Evolutionary conservation across 2,888 invertebrate species (phyloP), one percentile per base, ranked within the genome.

Genomic region (Pyrrhia umbra): DNA sequence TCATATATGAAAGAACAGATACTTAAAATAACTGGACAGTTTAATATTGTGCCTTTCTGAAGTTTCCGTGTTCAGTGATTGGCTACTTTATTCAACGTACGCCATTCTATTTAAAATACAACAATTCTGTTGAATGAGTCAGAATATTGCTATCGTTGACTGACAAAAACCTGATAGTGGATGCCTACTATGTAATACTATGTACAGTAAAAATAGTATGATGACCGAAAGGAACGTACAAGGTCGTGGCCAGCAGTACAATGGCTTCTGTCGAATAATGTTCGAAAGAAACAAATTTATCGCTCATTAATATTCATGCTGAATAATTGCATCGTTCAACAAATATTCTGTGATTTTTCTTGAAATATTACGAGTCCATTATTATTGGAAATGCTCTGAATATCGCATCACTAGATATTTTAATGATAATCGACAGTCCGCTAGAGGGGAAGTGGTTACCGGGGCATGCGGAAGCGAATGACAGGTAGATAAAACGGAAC

Each of bases 171-270:
- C 80, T 79, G 77, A 80, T 85, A 82, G 76, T 86, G 75, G 74
- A 46, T 84, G 77, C 80, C 56, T 30, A 10, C 58, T 57, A 57
- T 66, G 47, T 62, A 69, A 70, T 75, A 68, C 45, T 73, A 81
- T 75, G 61, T 68, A 67, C 77, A 80, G 77, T 87, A 89, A 89
- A 88, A 92, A 90, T 86, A 71, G 71, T 60, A 58, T 88, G 88
- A 85, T 88, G 87, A 91, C 87, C 87, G 84, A 87, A 90, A 88
- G 85, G 85, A 82, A 76, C 79, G 61, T 79, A 81, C 91, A 94
- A 94, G 93, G 93, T 91, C 92, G 89, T 78, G 88, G 88, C 77
- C 89, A 89, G 80, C 82, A 88, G 91, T 88, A 89, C 91, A 92
- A 89, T 90, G 92, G 88, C 92, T 91, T 89, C 83, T 73, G 78